Evolutionary conservation across 2,113 vertebrate genomes (phyloP).

Genomic region (Hippocampus guttulatus): DNA sequence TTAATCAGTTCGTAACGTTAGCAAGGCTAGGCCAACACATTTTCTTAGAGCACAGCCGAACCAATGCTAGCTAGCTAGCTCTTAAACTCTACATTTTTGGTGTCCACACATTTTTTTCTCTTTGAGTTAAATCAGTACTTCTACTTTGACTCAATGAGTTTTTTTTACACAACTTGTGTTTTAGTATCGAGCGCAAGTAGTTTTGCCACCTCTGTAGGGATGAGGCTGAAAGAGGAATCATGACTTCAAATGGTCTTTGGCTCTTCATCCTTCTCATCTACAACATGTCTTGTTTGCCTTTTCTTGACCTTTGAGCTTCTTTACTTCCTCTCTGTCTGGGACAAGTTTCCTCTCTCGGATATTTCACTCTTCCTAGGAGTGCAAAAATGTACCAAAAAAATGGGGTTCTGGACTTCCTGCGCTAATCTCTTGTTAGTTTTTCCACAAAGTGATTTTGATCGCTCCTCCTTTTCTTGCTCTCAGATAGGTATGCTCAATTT

Average conservation of each 20-base stretch:
- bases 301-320: conserved; percentile 33
- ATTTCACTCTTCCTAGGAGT: conserved; percentile 38
- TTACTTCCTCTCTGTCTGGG: conserved; percentile 21
- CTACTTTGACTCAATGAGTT: neutral
- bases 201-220: neutral
- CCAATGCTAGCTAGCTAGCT: too few relatives aligned
- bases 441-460: conserved; percentile 47
- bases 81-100: too few relatives aligned
- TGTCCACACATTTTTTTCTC: too few relatives aligned
- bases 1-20: too few relatives aligned
- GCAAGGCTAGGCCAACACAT: too few relatives aligned
- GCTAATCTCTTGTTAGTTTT: conserved; percentile 73
- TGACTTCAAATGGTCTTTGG: neutral
- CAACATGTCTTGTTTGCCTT: conserved; percentile 25
- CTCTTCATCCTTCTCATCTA: neutral
- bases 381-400: conserved; percentile 28
- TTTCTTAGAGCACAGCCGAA: too few relatives aligned
- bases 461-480: conserved; percentile 29
- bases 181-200: neutral
- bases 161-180: neutral
- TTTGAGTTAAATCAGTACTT: neutral
- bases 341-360: conserved; percentile 40
- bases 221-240: neutral
- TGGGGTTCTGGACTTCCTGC: conserved; percentile 52
- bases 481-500: conserved; percentile 73